These are phyloP conservation scores for Phortica variegata DNA, from an alignment of 1,140 invertebrate species.

Conservation along the genomic window DNA sequence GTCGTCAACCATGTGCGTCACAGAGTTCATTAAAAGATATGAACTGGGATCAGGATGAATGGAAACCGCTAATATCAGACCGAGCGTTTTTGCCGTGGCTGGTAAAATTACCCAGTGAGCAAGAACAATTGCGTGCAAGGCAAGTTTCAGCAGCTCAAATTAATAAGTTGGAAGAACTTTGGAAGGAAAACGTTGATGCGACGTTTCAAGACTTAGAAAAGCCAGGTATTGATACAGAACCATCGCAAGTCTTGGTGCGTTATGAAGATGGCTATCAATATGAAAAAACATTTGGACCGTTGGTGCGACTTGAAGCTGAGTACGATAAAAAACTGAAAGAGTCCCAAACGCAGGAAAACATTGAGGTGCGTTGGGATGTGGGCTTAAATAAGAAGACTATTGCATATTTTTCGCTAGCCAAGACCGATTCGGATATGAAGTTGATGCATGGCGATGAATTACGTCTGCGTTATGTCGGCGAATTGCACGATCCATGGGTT, in stretches of 20 bases:
- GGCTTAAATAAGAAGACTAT: constrained; percentile 98
- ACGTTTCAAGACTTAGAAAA: constrained; percentile 97
- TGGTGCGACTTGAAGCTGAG: constrained; percentile 97
- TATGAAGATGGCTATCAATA: constrained; percentile 99
- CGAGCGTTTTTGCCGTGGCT: constrained; percentile 95
- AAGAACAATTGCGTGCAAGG: constrained; percentile 90
- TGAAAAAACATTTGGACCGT: constrained; percentile 96
- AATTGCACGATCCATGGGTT: constrained; percentile 90
- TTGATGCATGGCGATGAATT: constrained; percentile 99
- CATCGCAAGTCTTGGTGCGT: constrained; percentile 88
- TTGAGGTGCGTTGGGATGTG: constrained; percentile 97
- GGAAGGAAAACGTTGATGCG: constrained; percentile 98
- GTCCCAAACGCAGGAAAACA: constrained; percentile 97
- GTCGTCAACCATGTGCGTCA: constrained; percentile 95
- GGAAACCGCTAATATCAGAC: constrained; percentile 97
- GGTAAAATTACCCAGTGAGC: constrained; percentile 93
- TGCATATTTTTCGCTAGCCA: constrained; percentile 96
- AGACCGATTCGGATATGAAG: constrained; percentile 97
- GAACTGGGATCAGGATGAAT: constrained; percentile 99
- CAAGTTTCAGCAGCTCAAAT: constrained; percentile 97
- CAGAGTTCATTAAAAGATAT: constrained; percentile 96
- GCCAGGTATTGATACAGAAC: constrained; percentile 95
- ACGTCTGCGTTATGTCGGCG: constrained; percentile 88
- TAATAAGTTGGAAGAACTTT: constrained; percentile 96
- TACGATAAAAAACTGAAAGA: constrained; percentile 98